A percentile compares a stretch with the other conserved stretches of the same genome.
These are phyloP conservation scores for Apotomis betuletana DNA, from an alignment of 2,888 invertebrate species.

Conservation along the genomic window DNA sequence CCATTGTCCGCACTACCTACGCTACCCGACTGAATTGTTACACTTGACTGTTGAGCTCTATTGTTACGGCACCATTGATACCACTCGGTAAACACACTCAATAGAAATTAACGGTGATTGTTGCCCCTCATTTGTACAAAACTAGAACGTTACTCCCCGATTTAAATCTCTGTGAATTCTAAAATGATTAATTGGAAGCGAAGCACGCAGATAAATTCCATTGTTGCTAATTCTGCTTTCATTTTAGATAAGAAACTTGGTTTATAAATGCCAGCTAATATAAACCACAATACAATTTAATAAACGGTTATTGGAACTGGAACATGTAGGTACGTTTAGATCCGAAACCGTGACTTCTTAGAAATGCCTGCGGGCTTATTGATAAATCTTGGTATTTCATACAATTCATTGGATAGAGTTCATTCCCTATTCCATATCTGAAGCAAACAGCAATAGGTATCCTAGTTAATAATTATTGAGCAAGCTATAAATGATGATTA, in stretches of 20 bases:
- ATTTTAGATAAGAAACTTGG: conserved; percentile 7
- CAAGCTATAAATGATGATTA: too few species aligned
- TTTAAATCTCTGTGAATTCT: conserved; percentile 31
- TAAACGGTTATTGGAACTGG: background rate
- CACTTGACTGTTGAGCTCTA: conserved; percentile 62
- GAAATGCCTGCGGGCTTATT: background rate
- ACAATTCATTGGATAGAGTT: too few species aligned
- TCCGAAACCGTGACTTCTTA: background rate
- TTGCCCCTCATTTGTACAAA: conserved; percentile 34
- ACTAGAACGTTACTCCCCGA: conserved; percentile 30
- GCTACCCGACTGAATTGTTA: conserved; percentile 60
- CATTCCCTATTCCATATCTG: too few species aligned
- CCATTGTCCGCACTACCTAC: conserved; percentile 65
- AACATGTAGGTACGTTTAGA: background rate
- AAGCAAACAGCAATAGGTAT: too few species aligned
- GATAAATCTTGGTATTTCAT: background rate
- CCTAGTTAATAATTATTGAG: too few species aligned
- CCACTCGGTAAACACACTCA: conserved; percentile 37
- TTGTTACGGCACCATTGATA: conserved; percentile 37
- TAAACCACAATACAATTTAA: background rate
- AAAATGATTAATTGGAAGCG: conserved; percentile 28
- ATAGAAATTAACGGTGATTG: conserved; percentile 41
- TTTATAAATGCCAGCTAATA: conserved; percentile 1
- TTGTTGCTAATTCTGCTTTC: conserved; percentile 21
- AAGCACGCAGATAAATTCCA: conserved; percentile 12